phyloP scores from a whole-genome alignment of 2,888 invertebrate species.

The Callosobruchus maculatus region DNA sequence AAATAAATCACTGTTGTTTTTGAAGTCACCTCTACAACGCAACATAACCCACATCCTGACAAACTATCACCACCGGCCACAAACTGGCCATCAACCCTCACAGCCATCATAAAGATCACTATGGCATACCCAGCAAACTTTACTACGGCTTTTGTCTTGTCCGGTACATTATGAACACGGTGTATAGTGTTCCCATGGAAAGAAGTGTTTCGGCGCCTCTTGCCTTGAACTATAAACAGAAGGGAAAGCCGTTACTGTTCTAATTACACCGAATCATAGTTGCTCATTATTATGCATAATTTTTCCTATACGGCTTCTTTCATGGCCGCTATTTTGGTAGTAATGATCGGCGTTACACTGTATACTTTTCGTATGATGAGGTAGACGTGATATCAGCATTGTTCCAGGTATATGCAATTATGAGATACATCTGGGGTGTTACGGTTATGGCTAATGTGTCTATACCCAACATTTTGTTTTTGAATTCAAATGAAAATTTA shows the following conservation, averaged over 20 bases:
- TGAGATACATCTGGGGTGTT: background rate
- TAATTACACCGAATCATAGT: background rate
- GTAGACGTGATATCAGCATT: background rate
- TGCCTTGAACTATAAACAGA: background rate
- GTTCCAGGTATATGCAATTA: background rate
- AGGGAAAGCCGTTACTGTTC: background rate
- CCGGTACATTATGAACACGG: too few relatives aligned
- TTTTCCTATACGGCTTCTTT: background rate
- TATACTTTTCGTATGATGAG: background rate
- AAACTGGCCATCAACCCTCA: too few relatives aligned
- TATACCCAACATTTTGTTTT: background rate
- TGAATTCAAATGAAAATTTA: too few relatives aligned
- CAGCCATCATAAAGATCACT: too few relatives aligned
- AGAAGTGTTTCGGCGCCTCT: too few relatives aligned
- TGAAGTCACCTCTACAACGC: too few relatives aligned
- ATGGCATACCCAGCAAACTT: too few relatives aligned
- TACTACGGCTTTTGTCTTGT: too few relatives aligned
- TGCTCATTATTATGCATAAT: background rate
- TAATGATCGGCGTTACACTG: background rate
- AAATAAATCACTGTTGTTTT: too few relatives aligned
- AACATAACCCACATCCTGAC: too few relatives aligned
- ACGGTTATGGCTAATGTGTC: background rate
- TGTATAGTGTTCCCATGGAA: too few relatives aligned
- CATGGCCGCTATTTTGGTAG: background rate
- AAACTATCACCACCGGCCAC: too few relatives aligned